A percentile compares a stretch with the other conserved stretches of the same genome.
These are phyloP conservation scores for Ochotona curzoniae DNA, from an alignment of 2,113 vertebrate species.

Conservation along the genomic window DNA sequence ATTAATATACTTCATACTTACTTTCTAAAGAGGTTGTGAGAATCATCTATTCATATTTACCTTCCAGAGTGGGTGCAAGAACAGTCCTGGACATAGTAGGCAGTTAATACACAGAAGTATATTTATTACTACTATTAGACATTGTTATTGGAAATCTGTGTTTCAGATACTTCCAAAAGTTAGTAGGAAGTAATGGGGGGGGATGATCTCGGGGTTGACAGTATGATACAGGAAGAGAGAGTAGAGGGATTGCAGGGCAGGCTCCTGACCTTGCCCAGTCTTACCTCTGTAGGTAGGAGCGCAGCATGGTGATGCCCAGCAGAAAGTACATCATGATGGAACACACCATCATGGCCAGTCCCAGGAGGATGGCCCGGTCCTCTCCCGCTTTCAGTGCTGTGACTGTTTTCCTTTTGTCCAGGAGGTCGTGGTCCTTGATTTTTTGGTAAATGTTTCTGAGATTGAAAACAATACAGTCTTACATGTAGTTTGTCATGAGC, in stretches of 20 bases:
- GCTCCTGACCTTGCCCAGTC: fast-evolving
- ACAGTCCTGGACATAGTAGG: not conserved
- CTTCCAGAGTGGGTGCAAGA: not conserved
- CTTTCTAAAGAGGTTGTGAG: not conserved
- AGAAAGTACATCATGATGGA: slow-evolving; percentile 97
- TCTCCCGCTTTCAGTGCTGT: slow-evolving; percentile 96
- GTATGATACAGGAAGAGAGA: not conserved
- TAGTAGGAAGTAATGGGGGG: not conserved
- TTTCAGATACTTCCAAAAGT: not conserved
- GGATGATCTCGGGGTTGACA: not conserved
- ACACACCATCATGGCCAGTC: slow-evolving; percentile 94
- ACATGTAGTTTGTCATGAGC: slow-evolving; percentile 79
- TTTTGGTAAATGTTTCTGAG: slow-evolving; percentile 96
- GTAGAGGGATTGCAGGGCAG: not conserved
- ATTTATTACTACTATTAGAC: not conserved
- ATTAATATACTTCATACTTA: not conserved
- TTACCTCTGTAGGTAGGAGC: slow-evolving; percentile 95
- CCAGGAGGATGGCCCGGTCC: slow-evolving; percentile 94
- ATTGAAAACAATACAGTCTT: slow-evolving; percentile 87
- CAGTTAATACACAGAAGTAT: not conserved
- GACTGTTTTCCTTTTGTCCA: slow-evolving; percentile 97
- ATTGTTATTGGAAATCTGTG: not conserved
- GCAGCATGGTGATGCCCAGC: slow-evolving; percentile 94
- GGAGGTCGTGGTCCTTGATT: slow-evolving; percentile 92
- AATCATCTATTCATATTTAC: not conserved